These are phyloP conservation scores for Phataginus tricuspis DNA, from an alignment of 2,797 vertebrate genomes.

Conservation along the genomic window DNA sequence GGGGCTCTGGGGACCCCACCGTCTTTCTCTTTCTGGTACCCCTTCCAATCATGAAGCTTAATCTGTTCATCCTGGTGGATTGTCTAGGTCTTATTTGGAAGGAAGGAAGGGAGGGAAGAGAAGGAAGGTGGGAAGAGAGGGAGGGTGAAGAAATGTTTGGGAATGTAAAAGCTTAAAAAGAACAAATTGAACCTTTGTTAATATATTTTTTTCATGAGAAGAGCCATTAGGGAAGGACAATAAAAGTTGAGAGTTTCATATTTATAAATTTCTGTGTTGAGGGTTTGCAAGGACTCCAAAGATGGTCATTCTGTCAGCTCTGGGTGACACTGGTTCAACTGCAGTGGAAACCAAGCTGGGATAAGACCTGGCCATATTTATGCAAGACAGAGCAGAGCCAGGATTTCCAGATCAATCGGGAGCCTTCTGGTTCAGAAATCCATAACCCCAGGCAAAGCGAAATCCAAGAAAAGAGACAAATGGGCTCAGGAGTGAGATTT, in stretches of 20 bases:
- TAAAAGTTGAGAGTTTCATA: not conserved
- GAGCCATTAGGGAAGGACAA: not conserved
- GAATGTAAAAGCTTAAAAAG: not conserved
- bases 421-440: not conserved
- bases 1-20: no score
- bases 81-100: not conserved
- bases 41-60: not conserved
- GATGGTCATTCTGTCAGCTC: not conserved
- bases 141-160: not conserved
- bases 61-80: not conserved
- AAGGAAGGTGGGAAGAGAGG: no score
- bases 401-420: not conserved
- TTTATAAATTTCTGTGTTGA: not conserved
- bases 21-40: not conserved
- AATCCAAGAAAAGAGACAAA: not conserved
- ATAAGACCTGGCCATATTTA: no score
- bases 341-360: not conserved
- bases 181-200: not conserved
- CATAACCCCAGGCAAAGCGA: not conserved
- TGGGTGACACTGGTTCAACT: not conserved
- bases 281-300: not conserved
- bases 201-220: constrained; percentile 1
- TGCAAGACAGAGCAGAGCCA: not conserved
- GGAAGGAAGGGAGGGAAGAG: no score
- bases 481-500: no score